Base-by-base conservation (phyloP, 2,888 invertebrate species). In the Sinelater perroti region DNA sequence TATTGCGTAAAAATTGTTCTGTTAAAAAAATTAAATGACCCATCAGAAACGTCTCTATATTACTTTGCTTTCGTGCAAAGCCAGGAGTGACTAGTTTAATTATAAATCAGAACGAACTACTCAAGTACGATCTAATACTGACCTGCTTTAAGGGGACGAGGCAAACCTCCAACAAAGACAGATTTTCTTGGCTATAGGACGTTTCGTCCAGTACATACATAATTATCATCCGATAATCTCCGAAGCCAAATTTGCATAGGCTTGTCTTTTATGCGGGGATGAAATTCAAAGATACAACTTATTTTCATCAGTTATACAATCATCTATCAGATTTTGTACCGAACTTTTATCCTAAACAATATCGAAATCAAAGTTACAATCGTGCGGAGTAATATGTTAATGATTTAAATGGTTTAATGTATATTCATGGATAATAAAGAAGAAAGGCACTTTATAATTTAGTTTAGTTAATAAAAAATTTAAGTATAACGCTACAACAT, bases 151-250 rank as follows among this genome's bases (percentile, higher is more conserved):
- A 99, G 82, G 1, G 99, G 99, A 65, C 99, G 89, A n/a, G 99
- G 99, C 49, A 98, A 98, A 3, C 98, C 98, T 3, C 99, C 99
- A 38, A 99, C 99, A 81, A 99, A 99, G 46, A 99, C 98, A 1
- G 99, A 99, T 82, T 97, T 97, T 66, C 98, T 85, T 28, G 97
- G 97, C 80, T 99, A 98, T 55, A 98, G 83, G 11, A 96, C 95
- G 90, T 97, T 95, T 69, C 94, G 93, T 8, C 96, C 97, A 81
- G 97, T 96, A 72, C 97, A 84, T 60, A 98, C 97, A 79, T 95
- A 98, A 80, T 98, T 97, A 0, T 97, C 97, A 80, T 98, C 97
- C 61, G 94, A 94, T 68, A 98, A 83, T 75, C 94, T 87, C 97
- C 97, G 98, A 58, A 97, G 97, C 73, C 97, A 86, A 77, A 98